Evolutionary conservation across 2,113 vertebrate species (phyloP).

Genomic region (Brienomyrus brachyistius): DNA sequence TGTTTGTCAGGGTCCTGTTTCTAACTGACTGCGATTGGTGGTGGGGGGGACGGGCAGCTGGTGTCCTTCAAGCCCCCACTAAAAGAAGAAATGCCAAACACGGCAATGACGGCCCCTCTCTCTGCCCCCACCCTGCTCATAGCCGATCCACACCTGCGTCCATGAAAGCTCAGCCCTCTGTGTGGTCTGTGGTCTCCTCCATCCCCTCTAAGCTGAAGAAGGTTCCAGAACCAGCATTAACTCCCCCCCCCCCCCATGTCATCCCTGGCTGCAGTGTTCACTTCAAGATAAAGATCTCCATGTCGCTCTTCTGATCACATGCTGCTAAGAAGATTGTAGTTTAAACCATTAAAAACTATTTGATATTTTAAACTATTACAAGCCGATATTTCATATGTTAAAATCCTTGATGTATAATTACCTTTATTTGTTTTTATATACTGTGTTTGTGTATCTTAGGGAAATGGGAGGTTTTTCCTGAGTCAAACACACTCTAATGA

Average conservation of each 20-base stretch:
- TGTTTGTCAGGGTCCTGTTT: slow-evolving; percentile 4
- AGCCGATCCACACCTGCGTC: background rate
- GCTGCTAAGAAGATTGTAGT: background rate
- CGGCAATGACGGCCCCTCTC: background rate
- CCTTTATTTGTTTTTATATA: background rate
- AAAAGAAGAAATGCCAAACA: slow-evolving; percentile 15
- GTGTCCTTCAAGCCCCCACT: background rate
- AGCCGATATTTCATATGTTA: background rate
- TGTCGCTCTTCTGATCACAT: background rate
- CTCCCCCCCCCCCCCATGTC: background rate
- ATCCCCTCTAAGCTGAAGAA: background rate
- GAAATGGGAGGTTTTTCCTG: background rate
- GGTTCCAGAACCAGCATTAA: background rate
- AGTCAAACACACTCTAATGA: background rate
- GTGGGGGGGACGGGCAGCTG: background rate
- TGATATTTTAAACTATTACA: background rate
- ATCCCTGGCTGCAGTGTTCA: background rate
- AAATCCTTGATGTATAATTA: background rate
- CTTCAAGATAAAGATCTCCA: background rate
- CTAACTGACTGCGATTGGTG: background rate
- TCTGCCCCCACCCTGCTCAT: background rate
- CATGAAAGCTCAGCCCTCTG: background rate
- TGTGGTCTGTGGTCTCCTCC: background rate
- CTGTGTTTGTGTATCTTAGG: background rate
- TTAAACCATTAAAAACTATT: background rate